Base-by-base conservation (phyloP, 2,113 vertebrate genomes). In the Dolichallabes microphthalmus region DNA sequence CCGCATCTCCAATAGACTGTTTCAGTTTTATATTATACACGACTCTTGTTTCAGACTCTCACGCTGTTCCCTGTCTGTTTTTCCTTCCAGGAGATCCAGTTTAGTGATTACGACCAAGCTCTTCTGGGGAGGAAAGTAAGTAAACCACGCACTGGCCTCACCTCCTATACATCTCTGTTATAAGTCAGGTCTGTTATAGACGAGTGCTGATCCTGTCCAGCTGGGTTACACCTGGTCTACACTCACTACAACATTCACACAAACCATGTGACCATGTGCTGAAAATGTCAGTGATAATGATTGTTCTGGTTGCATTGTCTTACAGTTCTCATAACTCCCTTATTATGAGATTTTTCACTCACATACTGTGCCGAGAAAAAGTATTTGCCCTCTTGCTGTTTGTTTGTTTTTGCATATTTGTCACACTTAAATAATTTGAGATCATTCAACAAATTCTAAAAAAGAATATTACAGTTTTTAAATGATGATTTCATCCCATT, bases 71-170 rank as follows among this genome's bases (percentile, higher is more conserved):
- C 25, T 64, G 22, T 69, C 15, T 52, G 12, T 71, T 57, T 75
- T 17, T 82, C 11, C 50, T 90, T 91, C 2, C 80, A 99, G 98
- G 94, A 95, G 98, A 52, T 99, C 98, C 92, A 99, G 97, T 89
- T 91, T 99, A 91, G 97, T 99, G 91, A 99, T 99, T 82, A 99
- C 98, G 77, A 99, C 98, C 5, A 99, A 99, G 91, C 95, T 99
- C 61, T 99, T 98, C 94, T 99, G 98, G 98, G 98, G 98, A 89
- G 98, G 98, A 95, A 99, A 98, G 98, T 99, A 95, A 98, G 98
- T 98, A 55, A 39, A 64, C 27, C n/a, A 35, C 82, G 30, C 45
- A 10, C 15, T 52, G 9, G 57, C 35, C 58, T 52, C 81, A 66
- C 20, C 22, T 45, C n/a, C 76, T 63, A 32, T 63, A 64, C 66